Base-by-base conservation (phyloP, 2,888 invertebrate species). In the Luffia ferchaultella region DNA sequence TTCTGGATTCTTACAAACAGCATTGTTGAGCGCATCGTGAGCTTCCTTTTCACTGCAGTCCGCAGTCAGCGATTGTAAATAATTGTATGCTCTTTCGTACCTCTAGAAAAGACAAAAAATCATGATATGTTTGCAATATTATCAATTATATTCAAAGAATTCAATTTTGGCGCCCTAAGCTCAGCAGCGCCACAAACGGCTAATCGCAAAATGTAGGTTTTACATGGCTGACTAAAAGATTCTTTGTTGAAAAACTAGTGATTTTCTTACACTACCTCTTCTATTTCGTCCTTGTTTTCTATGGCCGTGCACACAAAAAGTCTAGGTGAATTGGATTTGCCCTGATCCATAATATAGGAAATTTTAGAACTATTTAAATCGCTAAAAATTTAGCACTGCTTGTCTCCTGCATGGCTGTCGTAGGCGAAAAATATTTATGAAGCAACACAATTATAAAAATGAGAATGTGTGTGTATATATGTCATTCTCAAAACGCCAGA, bases 1-100 rank as follows among this genome's bases (percentile, higher is more conserved):
- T 74, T 98, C 97, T 83, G 97, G 96, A 64, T 92, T 93, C 75
- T 95, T 95, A 68, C 93, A 91, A 57, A 96, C 93, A 55, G 95
- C 91, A 73, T 92, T 93, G 68, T 94, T 95, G 48, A 97, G 86
- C 20, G 92, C 91, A 73, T 97, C 97, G 71, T 97, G 96, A 62
- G 93, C 91, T 80, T 97, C 97, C 68, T 96, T 93, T 67, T 97
- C 97, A 62, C 94, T 95, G 63, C 95, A 88, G 59, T 95, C 95
- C 58, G 88, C 86, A 53, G 91, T 91, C 62, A 95, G 85, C 61
- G 88, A 89, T 75, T 92, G 92, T 57, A 96, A 87, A 66, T 88
- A 88, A 63, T 85, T 86, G 76, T 91, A 93, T 64, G 93, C 93
- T 68, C 93, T 89, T 73, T 97, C 96, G 68, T 94, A 92, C 87